phyloP scores from a whole-genome alignment of 2,888 invertebrate genomes.

The Pseudoips prasinana region DNA sequence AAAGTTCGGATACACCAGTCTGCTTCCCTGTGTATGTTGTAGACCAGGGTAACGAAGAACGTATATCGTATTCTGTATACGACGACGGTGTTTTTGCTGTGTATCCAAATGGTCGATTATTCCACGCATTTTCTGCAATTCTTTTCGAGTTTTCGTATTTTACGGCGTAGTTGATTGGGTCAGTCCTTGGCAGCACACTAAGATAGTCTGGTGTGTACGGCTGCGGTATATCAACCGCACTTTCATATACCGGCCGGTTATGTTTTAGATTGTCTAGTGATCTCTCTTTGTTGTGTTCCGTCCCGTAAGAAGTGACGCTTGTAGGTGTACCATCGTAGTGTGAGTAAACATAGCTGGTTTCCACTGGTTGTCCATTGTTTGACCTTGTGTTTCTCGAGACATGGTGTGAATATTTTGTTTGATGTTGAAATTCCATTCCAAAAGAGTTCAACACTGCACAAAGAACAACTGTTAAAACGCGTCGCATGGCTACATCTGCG shows the following conservation, averaged over 20 bases:
- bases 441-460: constrained; percentile 28
- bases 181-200: no score
- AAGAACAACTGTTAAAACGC: constrained; percentile 34
- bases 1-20: no score
- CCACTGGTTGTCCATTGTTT: constrained; percentile 31
- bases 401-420: constrained; percentile 30
- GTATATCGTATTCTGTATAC: no score
- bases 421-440: constrained; percentile 44
- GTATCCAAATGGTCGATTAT: no score
- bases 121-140: no score
- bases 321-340: constrained; percentile 38
- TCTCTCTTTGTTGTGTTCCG: neutral
- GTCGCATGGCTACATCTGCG: constrained; percentile 48
- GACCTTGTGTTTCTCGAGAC: constrained; percentile 44
- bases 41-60: no score
- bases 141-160: no score
- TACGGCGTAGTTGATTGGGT: no score
- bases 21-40: no score
- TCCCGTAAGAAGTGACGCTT: constrained; percentile 24
- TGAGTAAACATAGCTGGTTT: constrained; percentile 44
- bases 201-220: no score
- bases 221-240: neutral
- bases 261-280: neutral
- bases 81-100: no score
- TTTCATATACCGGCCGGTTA: neutral